Evolutionary conservation across 1,140 invertebrate genomes (phyloP).

Genomic region (Neodiprion virginianus): DNA sequence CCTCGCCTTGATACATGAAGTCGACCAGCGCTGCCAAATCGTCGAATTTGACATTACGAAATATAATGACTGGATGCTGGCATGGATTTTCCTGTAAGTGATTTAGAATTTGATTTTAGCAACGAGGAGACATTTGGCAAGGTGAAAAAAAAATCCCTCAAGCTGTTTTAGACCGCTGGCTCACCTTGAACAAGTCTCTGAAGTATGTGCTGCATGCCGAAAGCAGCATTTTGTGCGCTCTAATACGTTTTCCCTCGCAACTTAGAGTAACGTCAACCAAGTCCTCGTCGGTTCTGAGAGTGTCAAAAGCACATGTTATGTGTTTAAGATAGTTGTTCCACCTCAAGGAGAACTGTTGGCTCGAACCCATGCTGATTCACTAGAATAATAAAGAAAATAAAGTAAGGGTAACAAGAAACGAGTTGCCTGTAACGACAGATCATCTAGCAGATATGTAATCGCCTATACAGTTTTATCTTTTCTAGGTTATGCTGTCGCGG

Average conservation of each 20-base stretch:
- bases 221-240: constrained; percentile 85
- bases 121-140: not conserved
- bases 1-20: constrained; percentile 82
- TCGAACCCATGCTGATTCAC: constrained; percentile 59
- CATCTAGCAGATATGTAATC: not conserved
- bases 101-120: constrained; percentile 18
- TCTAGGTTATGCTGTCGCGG: not conserved
- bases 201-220: constrained; percentile 86
- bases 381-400: constrained; percentile 30
- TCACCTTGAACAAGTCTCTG: constrained; percentile 78
- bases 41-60: constrained; percentile 82
- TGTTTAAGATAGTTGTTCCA: constrained; percentile 82
- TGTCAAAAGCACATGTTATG: constrained; percentile 79
- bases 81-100: constrained; percentile 76
- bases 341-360: constrained; percentile 76
- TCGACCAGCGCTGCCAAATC: constrained; percentile 82
- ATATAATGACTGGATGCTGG: constrained; percentile 86
- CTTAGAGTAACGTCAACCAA: constrained; percentile 87
- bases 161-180: constrained; percentile 12
- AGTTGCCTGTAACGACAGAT: not conserved
- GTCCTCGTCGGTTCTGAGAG: constrained; percentile 77
- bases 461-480: constrained; percentile 15
- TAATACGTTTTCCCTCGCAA: constrained; percentile 82
- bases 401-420: constrained; percentile 10
- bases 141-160: constrained; percentile 1